Conservation (phyloP, 2,797 vertebrate genomes). For the Kryptopterus vitreolus region DNA sequence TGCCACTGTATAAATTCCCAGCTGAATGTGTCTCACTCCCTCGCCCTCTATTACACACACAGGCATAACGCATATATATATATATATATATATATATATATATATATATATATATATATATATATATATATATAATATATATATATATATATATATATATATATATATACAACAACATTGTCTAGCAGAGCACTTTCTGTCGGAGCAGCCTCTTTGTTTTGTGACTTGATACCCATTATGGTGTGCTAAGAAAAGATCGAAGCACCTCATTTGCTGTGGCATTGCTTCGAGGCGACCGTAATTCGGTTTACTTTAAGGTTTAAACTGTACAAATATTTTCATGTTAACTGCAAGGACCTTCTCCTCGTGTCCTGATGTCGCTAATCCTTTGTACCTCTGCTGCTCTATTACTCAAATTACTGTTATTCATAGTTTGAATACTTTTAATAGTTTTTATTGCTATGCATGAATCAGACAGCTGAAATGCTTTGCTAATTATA, state of each 20-base stretch:
- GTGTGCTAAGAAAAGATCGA: constrained; percentile 23
- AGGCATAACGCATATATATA: not conserved
- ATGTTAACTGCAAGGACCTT: constrained; percentile 5
- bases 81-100: too few relatives aligned
- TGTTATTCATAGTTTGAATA: not conserved
- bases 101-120: too few relatives aligned
- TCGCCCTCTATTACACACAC: not conserved
- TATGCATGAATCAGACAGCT: constrained; percentile 1
- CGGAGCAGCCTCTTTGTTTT: constrained; percentile 25
- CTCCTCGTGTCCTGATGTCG: constrained; percentile 1
- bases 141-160: too few relatives aligned
- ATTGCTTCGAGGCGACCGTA: constrained; percentile 8
- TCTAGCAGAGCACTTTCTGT: not conserved
- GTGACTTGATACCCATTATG: constrained; percentile 24
- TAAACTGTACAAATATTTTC: constrained; percentile 22
- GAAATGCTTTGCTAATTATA: not conserved
- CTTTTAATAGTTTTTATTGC: not conserved
- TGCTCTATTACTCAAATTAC: not conserved
- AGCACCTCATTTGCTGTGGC: constrained; percentile 30
- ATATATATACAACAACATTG: not conserved
- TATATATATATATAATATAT: too few relatives aligned
- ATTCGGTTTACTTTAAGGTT: constrained; percentile 34
- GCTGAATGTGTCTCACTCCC: not conserved
- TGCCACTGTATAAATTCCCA: not conserved
- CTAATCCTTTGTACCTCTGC: constrained; percentile 2